phyloP scores from a whole-genome alignment of 2,113 vertebrate species.

The Hippoglossus stenolepis region DNA sequence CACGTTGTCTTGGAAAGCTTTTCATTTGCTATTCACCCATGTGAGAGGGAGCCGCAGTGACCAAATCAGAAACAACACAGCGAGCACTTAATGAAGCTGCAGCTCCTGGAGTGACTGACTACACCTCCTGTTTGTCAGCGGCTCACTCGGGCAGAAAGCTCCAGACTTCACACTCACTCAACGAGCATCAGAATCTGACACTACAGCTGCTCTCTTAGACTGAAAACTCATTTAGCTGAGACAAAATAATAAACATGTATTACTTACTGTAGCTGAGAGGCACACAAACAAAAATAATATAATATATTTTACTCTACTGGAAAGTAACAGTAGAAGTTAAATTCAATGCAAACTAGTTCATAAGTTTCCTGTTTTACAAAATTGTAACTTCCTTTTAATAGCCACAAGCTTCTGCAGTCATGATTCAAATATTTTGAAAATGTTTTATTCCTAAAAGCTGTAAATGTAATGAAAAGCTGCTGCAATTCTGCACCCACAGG shows the following conservation, averaged over 20 bases:
- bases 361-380: not conserved
- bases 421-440: not conserved
- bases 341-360: conserved; percentile 8
- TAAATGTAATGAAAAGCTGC: too few species aligned
- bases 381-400: not conserved
- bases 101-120: conserved; percentile 53
- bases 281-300: not conserved
- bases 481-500: too few species aligned
- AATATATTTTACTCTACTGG: not conserved
- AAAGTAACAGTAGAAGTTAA: not conserved
- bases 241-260: conserved; percentile 37
- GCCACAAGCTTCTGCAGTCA: not conserved
- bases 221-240: conserved; percentile 25
- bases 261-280: conserved; percentile 8
- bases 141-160: conserved; percentile 31
- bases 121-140: conserved; percentile 41
- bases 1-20: conserved; percentile 35
- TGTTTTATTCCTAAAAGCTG: too few species aligned
- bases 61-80: conserved; percentile 38
- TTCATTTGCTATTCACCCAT: conserved; percentile 44
- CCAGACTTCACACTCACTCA: conserved; percentile 12
- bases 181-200: not conserved
- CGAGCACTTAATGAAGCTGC: conserved; percentile 63
- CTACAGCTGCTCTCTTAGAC: conserved; percentile 27
- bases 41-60: conserved; percentile 42